phyloP scores from a whole-genome alignment of 2,888 invertebrate species.

The Epiblema foenella region DNA sequence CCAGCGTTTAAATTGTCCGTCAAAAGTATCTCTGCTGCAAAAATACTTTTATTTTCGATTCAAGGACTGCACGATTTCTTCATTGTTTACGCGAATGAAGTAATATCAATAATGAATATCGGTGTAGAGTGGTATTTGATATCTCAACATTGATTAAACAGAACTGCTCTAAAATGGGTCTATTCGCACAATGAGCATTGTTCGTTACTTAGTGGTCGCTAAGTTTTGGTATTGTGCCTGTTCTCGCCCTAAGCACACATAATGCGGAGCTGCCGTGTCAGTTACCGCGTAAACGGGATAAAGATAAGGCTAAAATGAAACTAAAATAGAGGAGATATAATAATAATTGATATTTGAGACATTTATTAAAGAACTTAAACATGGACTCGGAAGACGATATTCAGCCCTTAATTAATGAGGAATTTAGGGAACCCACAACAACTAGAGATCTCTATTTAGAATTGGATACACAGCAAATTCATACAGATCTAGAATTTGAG shows the following conservation, averaged over 20 bases:
- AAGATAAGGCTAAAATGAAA: constrained; percentile 13
- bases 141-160: background rate
- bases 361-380: constrained; percentile 42
- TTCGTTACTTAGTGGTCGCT: constrained; percentile 21
- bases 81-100: constrained; percentile 33
- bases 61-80: constrained; percentile 28
- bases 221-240: background rate
- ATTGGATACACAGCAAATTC: constrained; percentile 60
- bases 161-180: constrained; percentile 3
- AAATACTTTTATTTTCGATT: constrained; percentile 13
- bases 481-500: constrained; percentile 71
- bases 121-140: background rate
- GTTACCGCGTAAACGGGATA: constrained; percentile 15
- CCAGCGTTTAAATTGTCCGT: background rate
- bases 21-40: background rate
- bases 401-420: constrained; percentile 71
- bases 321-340: background rate
- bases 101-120: constrained; percentile 17
- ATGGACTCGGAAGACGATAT: constrained; percentile 74
- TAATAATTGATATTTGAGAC: constrained; percentile 31
- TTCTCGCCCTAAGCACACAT: constrained; percentile 5
- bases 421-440: constrained; percentile 48
- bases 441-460: constrained; percentile 50
- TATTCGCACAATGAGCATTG: constrained; percentile 22
- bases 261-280: constrained; percentile 13